These are phyloP conservation scores for Ptychobarbus kaznakovi DNA, from an alignment of 2,797 vertebrate species.

Conservation along the genomic window DNA sequence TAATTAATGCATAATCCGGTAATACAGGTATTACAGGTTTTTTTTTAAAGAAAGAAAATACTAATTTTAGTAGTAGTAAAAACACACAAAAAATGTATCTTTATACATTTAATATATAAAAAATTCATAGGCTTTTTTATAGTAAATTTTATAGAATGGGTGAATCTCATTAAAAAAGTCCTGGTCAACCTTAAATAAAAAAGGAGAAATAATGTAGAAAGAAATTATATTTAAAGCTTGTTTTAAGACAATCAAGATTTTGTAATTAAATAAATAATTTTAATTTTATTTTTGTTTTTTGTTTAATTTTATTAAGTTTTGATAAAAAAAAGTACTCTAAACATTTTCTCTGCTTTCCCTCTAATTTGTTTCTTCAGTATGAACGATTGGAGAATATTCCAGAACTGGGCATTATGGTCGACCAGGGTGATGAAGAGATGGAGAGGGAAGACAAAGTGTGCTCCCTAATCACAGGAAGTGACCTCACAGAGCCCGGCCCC, in stretches of 20 bases:
- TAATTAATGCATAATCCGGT: not conserved
- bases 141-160: not conserved
- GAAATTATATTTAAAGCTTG: not conserved
- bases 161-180: not conserved
- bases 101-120: no score
- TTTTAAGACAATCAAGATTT: not conserved
- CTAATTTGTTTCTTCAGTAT: conserved; percentile 68
- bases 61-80: not conserved
- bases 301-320: not conserved
- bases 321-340: not conserved
- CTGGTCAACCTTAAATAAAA: not conserved
- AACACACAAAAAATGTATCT: not conserved
- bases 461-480: conserved; percentile 71
- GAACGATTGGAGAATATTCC: conserved; percentile 85
- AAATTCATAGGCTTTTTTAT: not conserved
- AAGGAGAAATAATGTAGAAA: not conserved
- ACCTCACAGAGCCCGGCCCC: conserved; percentile 70
- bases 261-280: not conserved
- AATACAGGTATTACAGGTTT: not conserved
- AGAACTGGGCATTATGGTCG: conserved; percentile 75
- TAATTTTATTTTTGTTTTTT: not conserved
- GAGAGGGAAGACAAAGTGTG: conserved; percentile 72
- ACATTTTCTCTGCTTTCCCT: not conserved
- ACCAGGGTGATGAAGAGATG: conserved; percentile 74
- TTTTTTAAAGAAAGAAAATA: no score